phyloP scores from a whole-genome alignment of 2,113 vertebrate genomes.

The Microtus ochrogaster region DNA sequence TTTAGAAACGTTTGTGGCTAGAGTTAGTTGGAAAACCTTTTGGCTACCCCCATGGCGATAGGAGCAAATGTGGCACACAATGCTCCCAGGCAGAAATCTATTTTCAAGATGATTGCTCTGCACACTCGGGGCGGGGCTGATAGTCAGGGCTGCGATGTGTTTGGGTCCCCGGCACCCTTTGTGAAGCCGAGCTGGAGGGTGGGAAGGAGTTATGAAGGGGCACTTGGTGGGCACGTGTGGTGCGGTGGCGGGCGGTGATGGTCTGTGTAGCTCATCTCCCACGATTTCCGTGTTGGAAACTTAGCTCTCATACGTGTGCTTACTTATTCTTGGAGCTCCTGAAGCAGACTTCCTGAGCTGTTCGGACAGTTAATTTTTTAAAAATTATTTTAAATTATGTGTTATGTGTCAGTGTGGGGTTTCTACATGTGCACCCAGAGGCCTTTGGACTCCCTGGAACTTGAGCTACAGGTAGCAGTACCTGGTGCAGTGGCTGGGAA shows the following conservation, averaged over 20 bases:
- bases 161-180: neutral
- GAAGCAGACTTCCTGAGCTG: neutral
- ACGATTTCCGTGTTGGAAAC: neutral
- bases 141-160: neutral
- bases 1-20: neutral
- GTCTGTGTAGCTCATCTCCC: too few species aligned
- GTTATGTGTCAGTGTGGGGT: neutral
- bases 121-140: neutral
- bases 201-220: neutral
- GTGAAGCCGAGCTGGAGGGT: neutral
- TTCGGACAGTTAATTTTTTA: neutral
- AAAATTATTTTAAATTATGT: neutral
- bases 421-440: neutral
- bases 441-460: neutral
- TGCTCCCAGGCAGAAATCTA: neutral
- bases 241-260: too few species aligned
- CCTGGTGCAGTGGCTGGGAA: neutral
- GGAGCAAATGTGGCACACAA: neutral
- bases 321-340: neutral
- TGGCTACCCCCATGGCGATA: neutral
- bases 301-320: neutral
- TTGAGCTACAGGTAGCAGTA: neutral
- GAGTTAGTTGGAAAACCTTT: neutral
- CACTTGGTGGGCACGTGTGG: neutral
- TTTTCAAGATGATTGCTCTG: neutral